Base-by-base conservation (phyloP, 2,888 invertebrate species). In the Cremastinae sp. region DNA sequence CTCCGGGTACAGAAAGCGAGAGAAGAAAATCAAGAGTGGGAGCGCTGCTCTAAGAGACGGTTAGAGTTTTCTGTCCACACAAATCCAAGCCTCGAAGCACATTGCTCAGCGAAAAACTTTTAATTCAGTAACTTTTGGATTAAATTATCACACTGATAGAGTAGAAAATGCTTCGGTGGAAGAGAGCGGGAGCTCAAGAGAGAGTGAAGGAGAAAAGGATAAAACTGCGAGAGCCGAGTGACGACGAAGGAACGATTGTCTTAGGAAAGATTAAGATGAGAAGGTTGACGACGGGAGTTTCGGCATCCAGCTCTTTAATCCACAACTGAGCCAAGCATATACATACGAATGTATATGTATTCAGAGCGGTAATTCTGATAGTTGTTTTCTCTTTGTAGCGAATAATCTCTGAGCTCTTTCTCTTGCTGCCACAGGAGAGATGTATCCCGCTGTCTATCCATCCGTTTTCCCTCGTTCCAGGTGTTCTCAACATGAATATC, bases 61-160 rank as follows among this genome's bases (percentile, higher is more conserved):
- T 56, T 65, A 22, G 51, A 66, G 78, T 64, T 62, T 28, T 39
- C 53, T 12, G 43, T 61, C 28, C 73, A 59, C 55, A 65, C 59
- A 58, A 47, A 65, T 39, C 56, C 61, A 58, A 68, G 61, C 61
- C 69, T 74, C 75, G 69, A 79, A 82, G 81, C 78, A 81, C 80
- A 79, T 80, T 81, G 82, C 85, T 84, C 86, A 83, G 86, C 83
- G 83, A 84, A 85, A 87, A 88, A 89, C 88, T 89, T 88, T 88
- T 87, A 87, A 88, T 88, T 86, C 86, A 84, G 86, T 87, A 87
- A 86, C 87, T 87, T 85, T 83, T 78, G 88, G 88, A 89, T 88
- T 89, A 88, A 89, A 88, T 89, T 88, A 89, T 88, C 87, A 86
- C 86, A 84, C 85, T 83, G 83, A 82, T 84, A 53, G 49, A 74